Percentiles rank a stretch among this genome's conserved stretches.
Evolutionary conservation across 2,888 invertebrate genomes (phyloP).

Genomic region (Odontomyia ornata): DNA sequence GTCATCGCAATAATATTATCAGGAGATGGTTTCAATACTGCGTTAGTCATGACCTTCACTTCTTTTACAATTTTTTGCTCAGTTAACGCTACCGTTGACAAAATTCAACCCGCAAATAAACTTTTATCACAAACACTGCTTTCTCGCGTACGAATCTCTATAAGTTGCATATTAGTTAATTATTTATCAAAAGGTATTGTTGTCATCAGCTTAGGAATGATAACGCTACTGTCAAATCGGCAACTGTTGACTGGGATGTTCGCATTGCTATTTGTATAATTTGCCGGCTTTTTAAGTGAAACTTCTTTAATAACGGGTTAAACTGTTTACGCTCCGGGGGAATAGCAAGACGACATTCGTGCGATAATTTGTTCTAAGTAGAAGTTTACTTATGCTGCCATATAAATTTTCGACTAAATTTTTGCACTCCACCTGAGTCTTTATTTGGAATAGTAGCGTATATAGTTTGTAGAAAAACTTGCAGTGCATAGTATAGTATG

Average conservation of each 20-base stretch:
- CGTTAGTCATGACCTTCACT: background rate
- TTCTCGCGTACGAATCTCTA: conserved; percentile 14
- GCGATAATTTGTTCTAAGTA: no score
- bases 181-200: background rate
- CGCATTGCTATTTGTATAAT: background rate
- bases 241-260: conserved; percentile 6
- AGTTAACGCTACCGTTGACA: background rate
- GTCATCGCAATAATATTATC: background rate
- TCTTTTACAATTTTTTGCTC: background rate
- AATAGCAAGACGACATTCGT: no score
- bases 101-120: background rate
- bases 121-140: conserved; percentile 37
- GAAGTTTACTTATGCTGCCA: no score
- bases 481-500: no score
- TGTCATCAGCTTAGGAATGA: background rate
- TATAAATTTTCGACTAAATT: no score
- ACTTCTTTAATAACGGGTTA: no score
- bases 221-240: background rate
- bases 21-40: background rate
- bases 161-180: conserved; percentile 13
- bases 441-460: no score
- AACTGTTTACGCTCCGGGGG: no score
- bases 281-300: background rate
- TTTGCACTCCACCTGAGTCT: no score
- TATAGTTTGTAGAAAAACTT: no score